These are phyloP conservation scores for Oenanthe oenanthe DNA, from an alignment of 2,113 vertebrate genomes.

Conservation along the genomic window DNA sequence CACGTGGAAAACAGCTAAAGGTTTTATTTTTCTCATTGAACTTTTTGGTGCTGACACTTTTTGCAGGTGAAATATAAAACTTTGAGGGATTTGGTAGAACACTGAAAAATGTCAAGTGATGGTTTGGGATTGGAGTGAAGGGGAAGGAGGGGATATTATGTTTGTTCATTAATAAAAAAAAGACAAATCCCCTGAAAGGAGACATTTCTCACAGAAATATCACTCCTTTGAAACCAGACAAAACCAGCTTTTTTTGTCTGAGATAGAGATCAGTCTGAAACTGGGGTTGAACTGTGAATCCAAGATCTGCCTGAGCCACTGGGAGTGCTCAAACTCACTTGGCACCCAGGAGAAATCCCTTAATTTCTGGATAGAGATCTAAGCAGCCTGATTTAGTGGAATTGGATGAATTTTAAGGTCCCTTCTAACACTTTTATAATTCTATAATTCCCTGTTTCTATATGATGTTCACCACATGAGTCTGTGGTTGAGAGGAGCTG, in stretches of 20 bases:
- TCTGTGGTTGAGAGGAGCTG: neutral
- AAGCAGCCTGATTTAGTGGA: neutral
- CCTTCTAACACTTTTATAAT: neutral
- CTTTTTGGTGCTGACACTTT: neutral
- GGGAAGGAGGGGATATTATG: neutral
- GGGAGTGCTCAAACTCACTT: neutral
- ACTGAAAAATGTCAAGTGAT: neutral
- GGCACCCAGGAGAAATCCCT: neutral
- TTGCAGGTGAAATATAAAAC: neutral
- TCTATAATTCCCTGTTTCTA: neutral
- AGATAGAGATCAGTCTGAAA: neutral
- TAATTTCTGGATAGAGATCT: neutral
- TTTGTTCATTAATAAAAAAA: neutral
- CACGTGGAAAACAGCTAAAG: fast-evolving
- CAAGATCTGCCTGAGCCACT: neutral
- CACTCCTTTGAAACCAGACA: neutral
- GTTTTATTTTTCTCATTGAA: neutral
- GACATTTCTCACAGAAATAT: conserved; percentile 23
- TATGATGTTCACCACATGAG: neutral
- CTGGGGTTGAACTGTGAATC: neutral
- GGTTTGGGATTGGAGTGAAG: neutral
- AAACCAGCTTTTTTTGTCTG: neutral
- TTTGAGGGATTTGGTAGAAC: neutral
- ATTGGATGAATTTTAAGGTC: neutral
- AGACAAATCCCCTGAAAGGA: conserved; percentile 33